Conservation (phyloP, 53 echinoderm and acorn worm genomes). For the Apostichopus leukothele region DNA sequence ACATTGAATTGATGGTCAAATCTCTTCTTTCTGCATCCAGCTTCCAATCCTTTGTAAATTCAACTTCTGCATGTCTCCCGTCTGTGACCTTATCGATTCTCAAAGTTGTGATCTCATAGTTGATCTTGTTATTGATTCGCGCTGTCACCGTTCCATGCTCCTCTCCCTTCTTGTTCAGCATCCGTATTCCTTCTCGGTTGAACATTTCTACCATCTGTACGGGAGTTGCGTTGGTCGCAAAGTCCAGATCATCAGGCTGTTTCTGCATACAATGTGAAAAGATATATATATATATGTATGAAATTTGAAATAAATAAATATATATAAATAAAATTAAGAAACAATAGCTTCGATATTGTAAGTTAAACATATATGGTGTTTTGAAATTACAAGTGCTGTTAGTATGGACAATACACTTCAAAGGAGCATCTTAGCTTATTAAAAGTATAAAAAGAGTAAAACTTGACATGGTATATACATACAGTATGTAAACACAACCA, state of each 20-base stretch:
- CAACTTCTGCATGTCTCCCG: conserved; percentile 93
- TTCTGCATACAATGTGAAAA: conserved; percentile 54
- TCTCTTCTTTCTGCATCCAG: conserved; percentile 93
- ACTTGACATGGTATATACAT: no score
- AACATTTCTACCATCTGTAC: conserved; percentile 93
- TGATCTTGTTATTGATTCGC: conserved; percentile 71
- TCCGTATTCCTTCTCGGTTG: conserved; percentile 72
- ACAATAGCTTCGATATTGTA: no score
- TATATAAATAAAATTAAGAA: no score
- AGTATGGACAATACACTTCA: no score
- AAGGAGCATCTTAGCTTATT: no score
- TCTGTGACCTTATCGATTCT: conserved; percentile 86
- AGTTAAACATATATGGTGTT: no score
- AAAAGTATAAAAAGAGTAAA: no score
- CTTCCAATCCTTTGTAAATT: conserved; percentile 95
- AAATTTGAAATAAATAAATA: no score
- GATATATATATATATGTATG: no score
- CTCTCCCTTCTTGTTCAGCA: conserved; percentile 97
- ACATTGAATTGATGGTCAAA: conserved; percentile 97
- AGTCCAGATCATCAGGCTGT: conserved; percentile 88
- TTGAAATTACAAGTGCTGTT: no score
- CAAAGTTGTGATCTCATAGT: conserved; percentile 94
- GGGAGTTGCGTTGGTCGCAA: conserved; percentile 97
- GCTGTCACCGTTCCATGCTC: conserved; percentile 96
- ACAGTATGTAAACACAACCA: no score